A percentile compares a stretch with the other conserved stretches of the same genome.
These are phyloP conservation scores for Galagoides demidoff DNA, from an alignment of 2,797 vertebrate genomes.

Conservation along the genomic window DNA sequence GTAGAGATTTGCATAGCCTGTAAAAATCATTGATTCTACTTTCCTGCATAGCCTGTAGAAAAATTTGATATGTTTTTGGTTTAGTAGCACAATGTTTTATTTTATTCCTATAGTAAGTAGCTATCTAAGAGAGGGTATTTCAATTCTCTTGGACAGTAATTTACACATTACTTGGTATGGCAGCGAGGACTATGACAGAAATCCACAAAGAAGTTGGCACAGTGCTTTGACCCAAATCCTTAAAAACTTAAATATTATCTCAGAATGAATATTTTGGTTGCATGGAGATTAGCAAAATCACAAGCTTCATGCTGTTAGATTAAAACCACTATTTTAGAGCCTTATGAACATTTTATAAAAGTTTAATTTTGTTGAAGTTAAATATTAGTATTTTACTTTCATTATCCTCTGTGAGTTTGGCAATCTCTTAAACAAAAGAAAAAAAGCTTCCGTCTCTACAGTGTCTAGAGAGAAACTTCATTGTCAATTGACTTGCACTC, in stretches of 20 bases:
- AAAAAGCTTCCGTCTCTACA: not conserved
- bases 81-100: constrained; percentile 32
- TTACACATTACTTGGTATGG: constrained; percentile 11
- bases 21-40: constrained; percentile 39
- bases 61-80: constrained; percentile 45
- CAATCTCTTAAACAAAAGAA: constrained; percentile 41
- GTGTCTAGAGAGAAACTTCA: constrained; percentile 53
- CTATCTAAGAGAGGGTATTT: constrained; percentile 38
- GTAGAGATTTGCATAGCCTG: not conserved
- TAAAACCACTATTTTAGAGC: constrained; percentile 60
- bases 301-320: not conserved
- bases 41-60: not conserved
- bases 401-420: constrained; percentile 40
- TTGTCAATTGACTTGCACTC: constrained; percentile 37
- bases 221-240: not conserved
- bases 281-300: constrained; percentile 40
- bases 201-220: not conserved
- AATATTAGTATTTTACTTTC: constrained; percentile 25
- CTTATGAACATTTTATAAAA: constrained; percentile 54
- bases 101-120: constrained; percentile 19
- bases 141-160: not conserved
- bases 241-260: constrained; percentile 6
- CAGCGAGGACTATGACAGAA: not conserved
- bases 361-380: constrained; percentile 33
- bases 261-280: constrained; percentile 19